Percentiles rank a stretch among this genome's conserved stretches.
Evolutionary conservation across 2,888 invertebrate species (phyloP).

Genomic region (Polymixis flavicincta): DNA sequence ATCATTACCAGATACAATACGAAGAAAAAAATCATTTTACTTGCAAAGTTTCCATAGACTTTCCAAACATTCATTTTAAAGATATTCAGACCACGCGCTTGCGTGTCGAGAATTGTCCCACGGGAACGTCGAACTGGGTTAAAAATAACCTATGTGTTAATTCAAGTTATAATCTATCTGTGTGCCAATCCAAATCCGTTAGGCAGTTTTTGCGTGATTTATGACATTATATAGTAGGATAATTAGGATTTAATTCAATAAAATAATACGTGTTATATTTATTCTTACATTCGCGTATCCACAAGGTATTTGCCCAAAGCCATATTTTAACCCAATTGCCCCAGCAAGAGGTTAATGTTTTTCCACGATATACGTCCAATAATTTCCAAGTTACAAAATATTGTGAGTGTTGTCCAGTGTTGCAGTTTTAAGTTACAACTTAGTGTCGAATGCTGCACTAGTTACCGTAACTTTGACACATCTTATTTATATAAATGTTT

Average conservation of each 20-base stretch:
- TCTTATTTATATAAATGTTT: slow-evolving; percentile 73
- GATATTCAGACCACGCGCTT: no score
- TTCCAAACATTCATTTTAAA: background rate
- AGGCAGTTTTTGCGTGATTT: no score
- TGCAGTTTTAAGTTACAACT: slow-evolving; percentile 59
- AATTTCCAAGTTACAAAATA: slow-evolving; percentile 14
- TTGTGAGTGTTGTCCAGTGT: slow-evolving; percentile 24
- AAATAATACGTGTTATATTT: background rate
- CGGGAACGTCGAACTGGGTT: no score
- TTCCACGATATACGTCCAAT: background rate
- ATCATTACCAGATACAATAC: background rate
- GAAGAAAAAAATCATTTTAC: background rate
- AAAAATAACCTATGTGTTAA: no score
- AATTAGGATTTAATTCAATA: no score
- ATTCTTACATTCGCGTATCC: background rate
- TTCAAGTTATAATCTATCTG: no score
- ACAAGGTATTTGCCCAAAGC: background rate
- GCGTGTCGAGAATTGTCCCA: no score
- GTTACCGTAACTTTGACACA: slow-evolving; percentile 66
- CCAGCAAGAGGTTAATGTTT: background rate
- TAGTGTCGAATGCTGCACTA: slow-evolving; percentile 63
- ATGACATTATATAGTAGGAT: no score
- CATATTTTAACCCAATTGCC: background rate
- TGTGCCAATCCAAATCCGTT: no score
- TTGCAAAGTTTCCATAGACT: background rate